Base-by-base conservation (phyloP, 2,113 vertebrate species). In the Tauraco erythrolophus region DNA sequence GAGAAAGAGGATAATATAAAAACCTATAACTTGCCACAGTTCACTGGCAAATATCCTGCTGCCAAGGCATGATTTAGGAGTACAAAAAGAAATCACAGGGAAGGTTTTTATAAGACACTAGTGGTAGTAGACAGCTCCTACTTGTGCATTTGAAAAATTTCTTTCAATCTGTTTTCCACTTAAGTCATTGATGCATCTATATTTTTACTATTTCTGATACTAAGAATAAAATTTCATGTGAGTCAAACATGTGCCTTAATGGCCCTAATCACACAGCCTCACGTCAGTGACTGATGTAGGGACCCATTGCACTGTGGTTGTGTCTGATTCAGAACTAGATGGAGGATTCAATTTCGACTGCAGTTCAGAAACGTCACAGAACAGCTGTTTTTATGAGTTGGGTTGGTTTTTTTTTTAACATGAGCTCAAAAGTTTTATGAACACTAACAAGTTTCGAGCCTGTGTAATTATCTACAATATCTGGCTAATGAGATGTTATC, bases 181-280 rank as follows among this genome's bases (percentile, higher is more conserved):
- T 48, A 88, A 88, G 24, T 76, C 28, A 51, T 57, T 57, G 39
- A 87, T 39, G 5, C 11, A 84, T 45, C 64, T 71, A 21, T 80
- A 66, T 83, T 95, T 92, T 92, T 82, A 92, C 35, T 69, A 18
- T 69, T 88, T 83, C 37, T 71, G 28, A 64, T 72, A 48, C 11
- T 65, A 61, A 69, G 17, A 21, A 54, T 65, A 92, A 94, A 68
- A 77, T 74, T 85, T 66, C 4, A 62, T 54, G 50, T 46, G 28
- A 68, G n/a, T 45, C 9, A 45, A 50, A 79, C 0, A 0, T 64
- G 33, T 68, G 30, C 45, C 30, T 39, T 85, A 61, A 43, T 50
- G 48, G 23, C 23, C 16, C 30, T 84, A 62, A 68, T 91, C 39
- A 68, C 56, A 50, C 16, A 84, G 35, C 16, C 39, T 78, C 65